phyloP scores from a whole-genome alignment of 2,888 invertebrate species.

The Habroteleia sp. region DNA sequence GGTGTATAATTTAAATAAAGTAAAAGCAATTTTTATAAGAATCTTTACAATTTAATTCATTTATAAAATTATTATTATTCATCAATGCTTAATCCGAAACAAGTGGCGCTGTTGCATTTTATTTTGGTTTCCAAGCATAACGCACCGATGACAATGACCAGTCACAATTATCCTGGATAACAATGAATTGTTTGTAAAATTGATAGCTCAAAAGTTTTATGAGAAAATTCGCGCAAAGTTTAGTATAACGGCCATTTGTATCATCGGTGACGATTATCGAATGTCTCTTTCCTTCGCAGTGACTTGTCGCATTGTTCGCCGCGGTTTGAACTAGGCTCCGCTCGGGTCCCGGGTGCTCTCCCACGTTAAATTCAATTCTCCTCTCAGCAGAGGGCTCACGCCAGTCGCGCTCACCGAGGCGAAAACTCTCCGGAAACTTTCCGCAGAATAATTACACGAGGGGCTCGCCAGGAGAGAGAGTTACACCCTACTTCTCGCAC shows the following conservation, averaged over 20 bases:
- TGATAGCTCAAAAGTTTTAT: constrained; percentile 45
- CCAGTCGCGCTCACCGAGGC: constrained; percentile 46
- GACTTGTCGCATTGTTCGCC: constrained; percentile 57
- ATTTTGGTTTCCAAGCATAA: constrained; percentile 16
- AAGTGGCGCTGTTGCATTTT: constrained; percentile 24
- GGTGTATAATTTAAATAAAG: too few relatives aligned
- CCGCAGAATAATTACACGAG: constrained; percentile 59
- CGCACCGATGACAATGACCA: constrained; percentile 33
- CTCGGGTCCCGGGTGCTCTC: constrained; percentile 11
- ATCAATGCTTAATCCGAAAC: constrained; percentile 22
- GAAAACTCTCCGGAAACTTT: constrained; percentile 59
- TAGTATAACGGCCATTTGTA: constrained; percentile 52
- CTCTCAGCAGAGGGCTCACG: constrained; percentile 30
- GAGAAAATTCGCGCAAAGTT: constrained; percentile 49
- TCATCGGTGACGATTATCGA: constrained; percentile 54
- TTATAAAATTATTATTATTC: constrained; percentile 33
- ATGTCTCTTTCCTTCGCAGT: constrained; percentile 46
- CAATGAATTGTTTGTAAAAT: constrained; percentile 45
- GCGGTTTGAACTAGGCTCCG: constrained; percentile 2
- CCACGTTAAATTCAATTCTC: constrained; percentile 57
- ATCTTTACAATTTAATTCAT: neutral
- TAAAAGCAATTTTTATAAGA: too few relatives aligned
- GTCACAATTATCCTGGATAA: constrained; percentile 35
- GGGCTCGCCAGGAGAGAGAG: constrained; percentile 36
- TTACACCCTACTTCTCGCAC: constrained; percentile 41